Evolutionary conservation across 2,113 vertebrate species (phyloP), one percentile per base, ranked within the genome.

Genomic region (Pontoporia blainvillei): DNA sequence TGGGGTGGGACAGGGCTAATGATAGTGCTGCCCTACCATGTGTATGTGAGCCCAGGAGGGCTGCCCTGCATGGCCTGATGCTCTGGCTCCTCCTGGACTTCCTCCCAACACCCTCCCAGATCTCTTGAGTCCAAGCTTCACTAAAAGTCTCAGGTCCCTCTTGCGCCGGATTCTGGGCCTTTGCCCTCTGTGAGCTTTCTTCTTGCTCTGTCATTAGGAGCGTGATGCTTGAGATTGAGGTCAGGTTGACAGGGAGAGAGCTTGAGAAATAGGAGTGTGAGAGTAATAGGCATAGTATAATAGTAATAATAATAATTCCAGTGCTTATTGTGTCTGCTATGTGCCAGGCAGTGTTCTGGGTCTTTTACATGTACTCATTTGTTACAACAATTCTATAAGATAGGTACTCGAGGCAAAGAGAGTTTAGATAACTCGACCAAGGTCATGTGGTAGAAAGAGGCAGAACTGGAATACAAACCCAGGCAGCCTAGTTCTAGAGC

Each of bases 11-110:
- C 8, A 21, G 3, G 5, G 31, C 31, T 34, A 39, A 57, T 0
- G 3, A 20, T 2, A 44, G 27, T 17, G 10, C 10, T 67, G 49
- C 21, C 8, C 34, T 46, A 1, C 8, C 3, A 4, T 2, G 15
- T 39, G 11, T 31, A 3, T 21, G 13, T 76, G 86, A 84, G 41
- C 27, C 46, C 0, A 1, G 15, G 34, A 9, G 18, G 71, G 25
- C 18, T 69, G 41, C 8, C 39, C 29, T 62, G 25, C 6, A 36
- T 12, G 44, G 49, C 25, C n/a, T 3, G 2, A 17, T 34, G 27
- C 64, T 14, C 31, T 11, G 41, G 2, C 2, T 90, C 31, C 14
- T 85, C 20, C 59, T 4, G 8, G 72, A 49, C 39, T 73, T 54
- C 54, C 31, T 61, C n/a, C 36, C 5, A 57, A 39, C 27, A 34